phyloP scores from a whole-genome alignment of 1,140 invertebrate species.

The Lanistes nyassanus region DNA sequence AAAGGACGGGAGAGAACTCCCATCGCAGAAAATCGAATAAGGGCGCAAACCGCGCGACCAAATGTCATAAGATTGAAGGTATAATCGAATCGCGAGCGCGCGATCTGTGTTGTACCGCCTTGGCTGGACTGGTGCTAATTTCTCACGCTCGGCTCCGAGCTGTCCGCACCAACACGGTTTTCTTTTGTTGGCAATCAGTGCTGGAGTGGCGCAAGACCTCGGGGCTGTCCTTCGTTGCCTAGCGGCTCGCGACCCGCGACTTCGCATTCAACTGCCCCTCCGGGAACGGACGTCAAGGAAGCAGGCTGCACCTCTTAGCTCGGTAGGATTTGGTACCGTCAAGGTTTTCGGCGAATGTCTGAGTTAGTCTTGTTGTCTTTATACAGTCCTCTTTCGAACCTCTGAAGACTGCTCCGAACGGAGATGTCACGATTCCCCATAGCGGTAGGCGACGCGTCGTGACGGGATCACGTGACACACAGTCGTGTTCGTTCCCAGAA shows the following conservation, averaged over 20 bases:
- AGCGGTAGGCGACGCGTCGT: too few species aligned
- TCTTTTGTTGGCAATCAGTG: constrained; percentile 2
- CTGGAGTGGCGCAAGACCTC: background rate
- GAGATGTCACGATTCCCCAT: too few species aligned
- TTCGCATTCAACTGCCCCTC: background rate
- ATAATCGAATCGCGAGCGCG: constrained; percentile 26
- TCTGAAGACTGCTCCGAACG: too few species aligned
- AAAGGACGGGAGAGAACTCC: constrained; percentile 2
- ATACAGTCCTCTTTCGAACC: too few species aligned
- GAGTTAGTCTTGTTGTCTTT: too few species aligned
- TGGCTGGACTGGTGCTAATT: constrained; percentile 6
- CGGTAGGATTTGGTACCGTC: too few species aligned
- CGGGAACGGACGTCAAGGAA: too few species aligned
- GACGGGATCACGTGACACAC: too few species aligned
- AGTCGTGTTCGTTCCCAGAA: too few species aligned
- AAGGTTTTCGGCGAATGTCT: too few species aligned
- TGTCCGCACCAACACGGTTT: constrained; percentile 5
- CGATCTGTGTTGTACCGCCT: background rate
- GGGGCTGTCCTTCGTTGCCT: background rate
- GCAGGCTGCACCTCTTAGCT: too few species aligned
- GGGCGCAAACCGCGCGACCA: constrained; percentile 30
- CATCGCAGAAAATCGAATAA: constrained; percentile 29
- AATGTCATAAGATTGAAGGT: constrained; percentile 33
- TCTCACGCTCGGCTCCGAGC: background rate
- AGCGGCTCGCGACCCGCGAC: background rate